phyloP scores from a whole-genome alignment of 2,888 invertebrate species.

The Deladenus siricidicola region DNA sequence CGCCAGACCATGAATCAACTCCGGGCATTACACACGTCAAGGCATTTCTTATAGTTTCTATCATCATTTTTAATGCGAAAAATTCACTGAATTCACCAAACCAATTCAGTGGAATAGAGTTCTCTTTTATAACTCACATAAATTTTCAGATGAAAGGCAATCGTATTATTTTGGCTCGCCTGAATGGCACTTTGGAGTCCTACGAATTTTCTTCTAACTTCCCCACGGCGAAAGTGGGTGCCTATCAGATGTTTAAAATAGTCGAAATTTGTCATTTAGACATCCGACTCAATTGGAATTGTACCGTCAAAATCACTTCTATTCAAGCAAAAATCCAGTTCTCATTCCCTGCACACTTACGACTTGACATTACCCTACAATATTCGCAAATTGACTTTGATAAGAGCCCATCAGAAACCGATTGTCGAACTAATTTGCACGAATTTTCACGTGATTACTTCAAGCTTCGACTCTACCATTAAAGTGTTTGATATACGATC shows the following conservation, averaged over 20 bases:
- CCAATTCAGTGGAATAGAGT: no score
- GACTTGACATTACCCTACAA: no score
- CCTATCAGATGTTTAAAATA: background rate
- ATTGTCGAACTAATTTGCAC: constrained; percentile 21
- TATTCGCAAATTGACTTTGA: constrained; percentile 13
- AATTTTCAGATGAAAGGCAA: constrained; percentile 19
- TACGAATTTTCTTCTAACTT: constrained; percentile 19
- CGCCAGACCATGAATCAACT: no score
- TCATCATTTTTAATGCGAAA: no score
- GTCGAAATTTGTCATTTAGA: no score
- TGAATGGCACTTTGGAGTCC: constrained; percentile 43
- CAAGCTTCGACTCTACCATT: constrained; percentile 28
- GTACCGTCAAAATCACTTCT: background rate
- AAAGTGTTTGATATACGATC: constrained; percentile 34
- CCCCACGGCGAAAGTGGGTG: background rate
- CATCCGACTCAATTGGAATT: background rate
- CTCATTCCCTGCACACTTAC: no score
- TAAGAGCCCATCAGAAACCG: constrained; percentile 33
- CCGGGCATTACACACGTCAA: no score
- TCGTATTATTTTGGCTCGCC: constrained; percentile 33
- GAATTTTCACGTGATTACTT: constrained; percentile 22
- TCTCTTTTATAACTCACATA: no score
- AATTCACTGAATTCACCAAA: no score
- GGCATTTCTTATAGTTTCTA: no score
- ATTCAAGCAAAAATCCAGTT: background rate